These are phyloP conservation scores for Microplitis deprimator DNA, from an alignment of 2,888 invertebrate genomes.

Conservation along the genomic window DNA sequence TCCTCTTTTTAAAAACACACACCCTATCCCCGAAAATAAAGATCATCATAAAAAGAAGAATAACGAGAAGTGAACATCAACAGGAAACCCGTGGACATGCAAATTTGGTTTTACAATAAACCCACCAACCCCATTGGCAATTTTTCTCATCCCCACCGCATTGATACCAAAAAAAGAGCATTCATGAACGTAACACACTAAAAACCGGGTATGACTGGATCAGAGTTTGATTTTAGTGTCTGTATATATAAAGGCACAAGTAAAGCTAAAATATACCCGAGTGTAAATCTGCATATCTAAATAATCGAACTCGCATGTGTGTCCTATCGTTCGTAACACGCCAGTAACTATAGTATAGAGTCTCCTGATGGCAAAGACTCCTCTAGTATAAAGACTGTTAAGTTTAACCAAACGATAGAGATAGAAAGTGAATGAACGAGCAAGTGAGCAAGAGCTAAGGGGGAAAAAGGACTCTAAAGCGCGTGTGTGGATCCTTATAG, in stretches of 20 bases:
- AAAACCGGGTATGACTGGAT: constrained; percentile 18
- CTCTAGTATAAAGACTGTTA: constrained; percentile 17
- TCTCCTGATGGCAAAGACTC: constrained; percentile 27
- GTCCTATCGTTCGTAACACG: constrained; percentile 54
- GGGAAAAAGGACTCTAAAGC: constrained; percentile 58
- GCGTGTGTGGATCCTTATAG: constrained; percentile 58
- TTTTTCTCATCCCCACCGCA: constrained; percentile 29
- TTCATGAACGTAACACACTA: constrained; percentile 5
- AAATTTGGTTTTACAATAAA: constrained; percentile 30
- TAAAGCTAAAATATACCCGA: constrained; percentile 50
- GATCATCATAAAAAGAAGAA: constrained; percentile 25
- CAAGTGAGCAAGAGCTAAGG: constrained; percentile 41
- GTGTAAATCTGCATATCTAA: constrained; percentile 71
- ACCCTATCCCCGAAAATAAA: constrained; percentile 16
- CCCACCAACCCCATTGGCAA: constrained; percentile 14
- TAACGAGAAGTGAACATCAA: constrained; percentile 1
- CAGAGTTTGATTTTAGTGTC: constrained; percentile 1
- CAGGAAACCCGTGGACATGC: constrained; percentile 21
- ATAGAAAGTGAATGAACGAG: constrained; percentile 39
- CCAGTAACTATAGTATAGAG: constrained; percentile 4
- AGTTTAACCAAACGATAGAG: constrained; percentile 39
- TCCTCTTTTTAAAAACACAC: constrained; percentile 8
- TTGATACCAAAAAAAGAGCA: constrained; percentile 37
- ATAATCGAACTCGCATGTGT: constrained; percentile 69
- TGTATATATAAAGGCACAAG: constrained; percentile 23